Evolutionary conservation across 1,140 invertebrate genomes (phyloP), one percentile per base, ranked within the genome.

Genomic region (Nasonia longicornis): DNA sequence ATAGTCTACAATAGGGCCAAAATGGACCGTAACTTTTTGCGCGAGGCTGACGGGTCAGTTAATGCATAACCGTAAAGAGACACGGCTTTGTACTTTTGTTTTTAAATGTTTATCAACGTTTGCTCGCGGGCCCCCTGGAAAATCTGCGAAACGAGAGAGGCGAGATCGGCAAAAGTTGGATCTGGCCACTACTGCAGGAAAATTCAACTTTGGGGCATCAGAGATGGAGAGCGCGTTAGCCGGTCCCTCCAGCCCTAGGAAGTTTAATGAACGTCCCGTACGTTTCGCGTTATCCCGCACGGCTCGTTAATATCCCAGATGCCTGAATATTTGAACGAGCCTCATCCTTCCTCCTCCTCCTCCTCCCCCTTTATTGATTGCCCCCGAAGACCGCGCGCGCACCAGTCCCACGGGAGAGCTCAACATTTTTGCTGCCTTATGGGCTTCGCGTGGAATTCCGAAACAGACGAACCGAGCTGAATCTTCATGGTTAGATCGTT

Each of bases 271-370:
- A 70, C 67, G 29, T 58, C 35, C 29, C 42, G 67, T 78, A 22
- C 29, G 64, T 45, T 78, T 78, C 67, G 42, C 45, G 67, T 78
- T 71, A 78, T 71, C 20, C 64, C 16, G 20, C 42, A 8, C 48
- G 10, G 14, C 1, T 79, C 67, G 69, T 35, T 72, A 79, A 72
- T 72, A 79, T 63, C 31, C 69, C 26, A 79, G 71, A 73, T 73
- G 67, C 52, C 38, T 73, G 71, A 78, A 79, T 79, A 79, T 79
- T 79, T 79, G n/a, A 73, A 66, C 16, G 52, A 38, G 22, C 12
- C 38, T 58, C 2, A n/a, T 63, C n/a, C 26, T 26, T 26, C 26
- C 52, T 16, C 31, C 22, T 16, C 12, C 45, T 71, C 67, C 35
- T 48, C 12, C 20, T 20, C 20, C 20, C 52, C 16, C 7, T 73